phyloP scores from a whole-genome alignment of 2,113 vertebrate genomes.

The Oncorhynchus kisutch region DNA sequence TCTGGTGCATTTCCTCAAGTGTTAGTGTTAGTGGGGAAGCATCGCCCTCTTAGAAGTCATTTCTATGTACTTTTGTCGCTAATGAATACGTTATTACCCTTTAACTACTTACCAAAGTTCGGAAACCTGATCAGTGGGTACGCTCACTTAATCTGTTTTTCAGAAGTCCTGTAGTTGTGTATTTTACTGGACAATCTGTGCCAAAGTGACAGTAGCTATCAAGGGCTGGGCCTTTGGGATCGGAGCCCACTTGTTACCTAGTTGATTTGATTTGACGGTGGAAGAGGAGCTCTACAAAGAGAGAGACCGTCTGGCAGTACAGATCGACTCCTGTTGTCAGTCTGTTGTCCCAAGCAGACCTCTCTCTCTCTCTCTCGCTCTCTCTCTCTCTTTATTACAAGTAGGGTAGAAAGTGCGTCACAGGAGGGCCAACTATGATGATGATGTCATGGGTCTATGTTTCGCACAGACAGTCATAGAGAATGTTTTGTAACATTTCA shows the following conservation, averaged over 20 bases:
- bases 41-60: background rate
- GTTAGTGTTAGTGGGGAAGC: background rate
- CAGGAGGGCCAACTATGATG: background rate
- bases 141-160: too few species aligned
- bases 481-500: too few species aligned
- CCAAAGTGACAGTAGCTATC: background rate
- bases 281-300: background rate
- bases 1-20: background rate
- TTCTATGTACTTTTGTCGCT: background rate
- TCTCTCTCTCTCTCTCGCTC: too few species aligned
- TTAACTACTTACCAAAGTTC: background rate
- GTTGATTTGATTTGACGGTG: too few species aligned
- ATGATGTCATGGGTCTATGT: too few species aligned
- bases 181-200: background rate
- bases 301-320: background rate
- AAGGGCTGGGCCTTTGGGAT: background rate
- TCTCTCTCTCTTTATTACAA: slow-evolving; percentile 9
- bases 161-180: background rate
- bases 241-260: background rate
- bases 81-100: background rate
- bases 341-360: slow-evolving; percentile 4
- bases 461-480: too few species aligned
- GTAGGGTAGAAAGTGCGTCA: background rate
- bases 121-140: too few species aligned
- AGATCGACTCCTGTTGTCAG: slow-evolving; percentile 3